These are phyloP conservation scores for Calidris pygmaea DNA, from an alignment of 2,113 vertebrate species.

Conservation along the genomic window DNA sequence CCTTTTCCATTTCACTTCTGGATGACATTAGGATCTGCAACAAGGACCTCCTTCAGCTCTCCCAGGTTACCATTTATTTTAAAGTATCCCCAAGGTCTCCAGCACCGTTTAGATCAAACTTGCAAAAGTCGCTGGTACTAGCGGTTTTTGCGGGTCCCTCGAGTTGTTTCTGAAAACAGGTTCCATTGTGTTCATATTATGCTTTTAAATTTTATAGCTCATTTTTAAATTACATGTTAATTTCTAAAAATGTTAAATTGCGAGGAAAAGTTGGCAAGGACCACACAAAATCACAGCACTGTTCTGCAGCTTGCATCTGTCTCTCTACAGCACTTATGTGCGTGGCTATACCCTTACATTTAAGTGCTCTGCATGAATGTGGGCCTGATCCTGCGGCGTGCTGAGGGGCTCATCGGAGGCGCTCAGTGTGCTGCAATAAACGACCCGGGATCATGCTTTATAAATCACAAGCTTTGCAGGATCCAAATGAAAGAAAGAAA, in stretches of 20 bases:
- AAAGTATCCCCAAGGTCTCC: conserved; percentile 36
- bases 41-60: conserved; percentile 50
- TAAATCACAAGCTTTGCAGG: conserved; percentile 5
- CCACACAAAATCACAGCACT: conserved; percentile 32
- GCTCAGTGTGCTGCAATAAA: not conserved
- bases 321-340: not conserved
- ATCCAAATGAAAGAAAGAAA: not conserved
- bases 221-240: conserved; percentile 64
- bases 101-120: not conserved
- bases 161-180: conserved; percentile 48
- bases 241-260: conserved; percentile 62
- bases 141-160: not conserved
- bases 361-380: not conserved
- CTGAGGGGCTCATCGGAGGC: not conserved
- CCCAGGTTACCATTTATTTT: conserved; percentile 46
- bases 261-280: conserved; percentile 29
- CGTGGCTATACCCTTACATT: not conserved
- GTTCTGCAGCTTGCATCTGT: not conserved
- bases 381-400: not conserved
- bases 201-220: conserved; percentile 50
- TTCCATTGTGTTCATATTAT: conserved; percentile 39
- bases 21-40: conserved; percentile 31
- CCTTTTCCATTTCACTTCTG: conserved; percentile 50
- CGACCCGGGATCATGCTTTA: not conserved
- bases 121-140: conserved; percentile 18